phyloP scores from a whole-genome alignment of 1,140 invertebrate species.

The Dysdera silvatica region DNA sequence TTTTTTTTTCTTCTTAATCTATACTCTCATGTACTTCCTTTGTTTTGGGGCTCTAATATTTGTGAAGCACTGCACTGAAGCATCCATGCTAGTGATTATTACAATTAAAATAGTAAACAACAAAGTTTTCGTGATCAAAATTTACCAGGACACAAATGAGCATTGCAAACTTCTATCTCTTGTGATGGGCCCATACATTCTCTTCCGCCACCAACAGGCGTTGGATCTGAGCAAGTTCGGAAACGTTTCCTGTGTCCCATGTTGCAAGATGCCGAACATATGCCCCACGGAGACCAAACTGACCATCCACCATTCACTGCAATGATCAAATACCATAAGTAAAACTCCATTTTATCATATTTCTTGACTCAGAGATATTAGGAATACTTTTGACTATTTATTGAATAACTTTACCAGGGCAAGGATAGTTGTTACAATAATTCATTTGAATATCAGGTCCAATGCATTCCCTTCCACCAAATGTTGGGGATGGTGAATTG shows the following conservation, averaged over 20 bases:
- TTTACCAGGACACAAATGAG: constrained; percentile 40
- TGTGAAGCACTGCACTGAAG: too few species aligned
- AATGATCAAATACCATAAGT: background rate
- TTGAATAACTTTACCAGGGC: constrained; percentile 9
- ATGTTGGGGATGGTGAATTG: constrained; percentile 42
- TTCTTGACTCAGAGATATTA: background rate
- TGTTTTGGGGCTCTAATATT: too few species aligned
- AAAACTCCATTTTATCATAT: background rate
- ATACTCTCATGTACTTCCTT: too few species aligned
- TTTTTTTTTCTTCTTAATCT: too few species aligned
- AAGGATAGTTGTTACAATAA: constrained; percentile 35
- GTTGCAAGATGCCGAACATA: constrained; percentile 43
- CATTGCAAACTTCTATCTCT: constrained; percentile 38
- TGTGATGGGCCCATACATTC: constrained; percentile 34
- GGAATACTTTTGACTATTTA: background rate
- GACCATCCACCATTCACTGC: constrained; percentile 38
- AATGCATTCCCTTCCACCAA: constrained; percentile 42
- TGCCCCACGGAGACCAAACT: constrained; percentile 42
- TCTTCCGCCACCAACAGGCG: constrained; percentile 38
- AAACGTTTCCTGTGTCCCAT: constrained; percentile 34
- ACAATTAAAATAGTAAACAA: too few species aligned
- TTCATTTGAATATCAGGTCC: constrained; percentile 53
- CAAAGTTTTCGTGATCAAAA: too few species aligned
- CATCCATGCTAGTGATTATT: too few species aligned
- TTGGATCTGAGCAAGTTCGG: constrained; percentile 40